These are phyloP conservation scores for Parazoanthus darwini DNA, from an alignment of 92 coral and sea anemone species.

Conservation along the genomic window DNA sequence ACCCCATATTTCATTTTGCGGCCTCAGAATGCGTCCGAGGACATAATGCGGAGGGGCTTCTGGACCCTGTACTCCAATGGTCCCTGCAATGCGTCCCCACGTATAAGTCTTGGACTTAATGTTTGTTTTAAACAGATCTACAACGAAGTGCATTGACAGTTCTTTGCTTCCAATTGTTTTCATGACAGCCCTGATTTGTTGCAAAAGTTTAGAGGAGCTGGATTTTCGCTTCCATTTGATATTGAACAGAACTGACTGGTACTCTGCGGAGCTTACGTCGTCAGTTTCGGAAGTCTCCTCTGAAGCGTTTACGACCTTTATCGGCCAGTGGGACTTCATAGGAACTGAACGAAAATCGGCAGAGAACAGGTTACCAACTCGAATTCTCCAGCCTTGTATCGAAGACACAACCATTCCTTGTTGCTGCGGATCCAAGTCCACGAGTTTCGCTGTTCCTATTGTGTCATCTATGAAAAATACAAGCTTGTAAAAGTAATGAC, in stretches of 20 bases:
- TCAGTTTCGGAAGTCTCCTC: background rate
- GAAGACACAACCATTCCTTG: constrained; percentile 46
- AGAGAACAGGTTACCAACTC: constrained; percentile 56
- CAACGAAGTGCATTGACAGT: constrained; percentile 64
- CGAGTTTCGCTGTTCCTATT: constrained; percentile 57
- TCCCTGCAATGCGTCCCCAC: constrained; percentile 54
- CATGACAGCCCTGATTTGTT: constrained; percentile 40
- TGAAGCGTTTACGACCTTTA: constrained; percentile 5
- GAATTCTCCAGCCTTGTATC: constrained; percentile 72
- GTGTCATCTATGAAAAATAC: background rate
- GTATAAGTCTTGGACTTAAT: constrained; percentile 25
- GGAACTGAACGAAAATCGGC: constrained; percentile 64
- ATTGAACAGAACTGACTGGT: constrained; percentile 59
- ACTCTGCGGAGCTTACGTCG: constrained; percentile 43
- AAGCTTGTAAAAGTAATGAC: background rate
- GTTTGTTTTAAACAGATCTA: constrained; percentile 48
- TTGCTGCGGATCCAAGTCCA: constrained; percentile 64
- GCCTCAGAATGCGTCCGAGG: constrained; percentile 57
- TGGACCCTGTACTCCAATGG: constrained; percentile 61
- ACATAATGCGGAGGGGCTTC: constrained; percentile 61
- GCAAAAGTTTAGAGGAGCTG: constrained; percentile 36
- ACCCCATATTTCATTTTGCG: background rate
- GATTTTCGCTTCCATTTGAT: constrained; percentile 46
- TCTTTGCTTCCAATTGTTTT: background rate
- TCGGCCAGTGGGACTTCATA: constrained; percentile 49